Evolutionary conservation across 2,113 vertebrate genomes (phyloP).

Genomic region (Tursiops truncatus): DNA sequence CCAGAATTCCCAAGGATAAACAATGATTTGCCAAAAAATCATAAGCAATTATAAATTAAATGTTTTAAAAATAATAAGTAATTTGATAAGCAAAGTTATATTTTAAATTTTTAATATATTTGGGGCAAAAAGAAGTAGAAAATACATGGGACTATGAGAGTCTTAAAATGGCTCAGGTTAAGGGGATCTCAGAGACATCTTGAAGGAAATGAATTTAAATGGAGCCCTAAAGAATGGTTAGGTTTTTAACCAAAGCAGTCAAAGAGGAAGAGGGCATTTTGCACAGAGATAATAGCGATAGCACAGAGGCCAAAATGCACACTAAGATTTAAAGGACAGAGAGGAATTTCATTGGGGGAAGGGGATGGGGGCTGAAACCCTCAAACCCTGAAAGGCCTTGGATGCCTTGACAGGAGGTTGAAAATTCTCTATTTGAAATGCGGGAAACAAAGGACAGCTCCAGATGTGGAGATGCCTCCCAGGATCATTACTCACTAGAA

Average conservation of each 20-base stretch:
- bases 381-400: neutral
- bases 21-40: neutral
- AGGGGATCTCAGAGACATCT: neutral
- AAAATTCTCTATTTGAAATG: slow-evolving; percentile 7
- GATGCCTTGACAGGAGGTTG: neutral
- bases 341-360: neutral
- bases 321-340: neutral
- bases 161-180: neutral
- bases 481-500: neutral
- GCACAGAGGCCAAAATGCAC: neutral
- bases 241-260: neutral
- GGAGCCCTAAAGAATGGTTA: neutral
- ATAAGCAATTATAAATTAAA: neutral
- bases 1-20: neutral
- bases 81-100: neutral
- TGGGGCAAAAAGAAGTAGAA: neutral
- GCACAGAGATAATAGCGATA: neutral
- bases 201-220: neutral
- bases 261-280: neutral
- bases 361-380: neutral
- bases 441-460: neutral
- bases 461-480: neutral
- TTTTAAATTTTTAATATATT: neutral
- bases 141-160: neutral
- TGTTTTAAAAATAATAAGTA: neutral